These are phyloP conservation scores for Mylabris phalerata DNA, from an alignment of 1,140 invertebrate species.

Conservation along the genomic window DNA sequence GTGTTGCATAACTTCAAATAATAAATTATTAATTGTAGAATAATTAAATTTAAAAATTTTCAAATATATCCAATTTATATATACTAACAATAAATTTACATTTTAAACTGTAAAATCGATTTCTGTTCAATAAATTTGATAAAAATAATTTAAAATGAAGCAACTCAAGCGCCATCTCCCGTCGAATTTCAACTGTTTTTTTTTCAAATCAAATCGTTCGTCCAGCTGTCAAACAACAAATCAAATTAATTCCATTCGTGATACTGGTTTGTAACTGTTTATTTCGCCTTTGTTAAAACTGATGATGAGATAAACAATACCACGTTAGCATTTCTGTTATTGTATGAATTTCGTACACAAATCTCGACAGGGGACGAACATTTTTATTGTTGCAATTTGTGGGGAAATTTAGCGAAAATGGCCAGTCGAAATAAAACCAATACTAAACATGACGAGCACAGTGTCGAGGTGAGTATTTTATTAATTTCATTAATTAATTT, in stretches of 20 bases:
- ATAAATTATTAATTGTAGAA: too few relatives aligned
- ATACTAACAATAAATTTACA: too few relatives aligned
- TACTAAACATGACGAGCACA: conserved; percentile 44
- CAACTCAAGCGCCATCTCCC: too few relatives aligned
- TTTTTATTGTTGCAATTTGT: too few relatives aligned
- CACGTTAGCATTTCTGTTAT: background rate
- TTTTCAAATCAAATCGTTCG: conserved; percentile 1
- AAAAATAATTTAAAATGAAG: too few relatives aligned
- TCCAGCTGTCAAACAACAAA: background rate
- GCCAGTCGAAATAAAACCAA: conserved; percentile 30
- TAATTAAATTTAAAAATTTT: too few relatives aligned
- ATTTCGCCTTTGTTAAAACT: background rate
- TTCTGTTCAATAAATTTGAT: too few relatives aligned
- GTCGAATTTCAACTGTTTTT: background rate
- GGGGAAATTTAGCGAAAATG: conserved; percentile 16
- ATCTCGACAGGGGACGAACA: too few relatives aligned
- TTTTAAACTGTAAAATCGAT: too few relatives aligned
- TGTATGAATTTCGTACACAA: too few relatives aligned
- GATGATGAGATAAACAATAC: background rate
- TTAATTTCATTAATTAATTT: background rate
- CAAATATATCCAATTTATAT: too few relatives aligned
- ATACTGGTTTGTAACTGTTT: background rate
- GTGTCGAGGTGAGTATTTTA: conserved; percentile 44
- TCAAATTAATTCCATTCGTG: background rate
- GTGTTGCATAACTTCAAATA: too few relatives aligned